A percentile compares a stretch with the other conserved stretches of the same genome.
phyloP scores from a whole-genome alignment of 2,797 vertebrate genomes.

The Ctenopoma multispine region DNA sequence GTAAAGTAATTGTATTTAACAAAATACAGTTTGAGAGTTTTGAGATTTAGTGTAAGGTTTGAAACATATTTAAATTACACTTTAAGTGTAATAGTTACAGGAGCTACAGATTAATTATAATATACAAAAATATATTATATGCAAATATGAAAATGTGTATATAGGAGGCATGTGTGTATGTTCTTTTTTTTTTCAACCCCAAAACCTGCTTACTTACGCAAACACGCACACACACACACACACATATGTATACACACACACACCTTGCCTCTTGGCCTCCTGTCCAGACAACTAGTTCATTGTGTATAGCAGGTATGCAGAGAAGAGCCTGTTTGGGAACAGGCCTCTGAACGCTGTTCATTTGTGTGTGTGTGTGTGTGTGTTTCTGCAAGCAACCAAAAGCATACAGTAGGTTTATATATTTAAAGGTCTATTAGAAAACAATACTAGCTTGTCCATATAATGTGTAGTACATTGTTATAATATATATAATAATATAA shows the following conservation, averaged over 20 bases:
- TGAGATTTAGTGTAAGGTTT: too few relatives aligned
- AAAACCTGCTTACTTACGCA: constrained; percentile 2
- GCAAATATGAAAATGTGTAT: too few relatives aligned
- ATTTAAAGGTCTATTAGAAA: constrained; percentile 6
- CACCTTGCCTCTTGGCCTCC: constrained; percentile 58
- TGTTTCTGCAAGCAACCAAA: not conserved
- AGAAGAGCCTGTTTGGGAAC: constrained; percentile 51
- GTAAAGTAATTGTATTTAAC: too few relatives aligned
- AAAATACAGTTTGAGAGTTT: too few relatives aligned
- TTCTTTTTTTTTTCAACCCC: constrained; percentile 24
- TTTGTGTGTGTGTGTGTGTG: constrained; percentile 45
- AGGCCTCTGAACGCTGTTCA: constrained; percentile 40
- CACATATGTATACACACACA: constrained; percentile 37
- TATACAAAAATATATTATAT: too few relatives aligned
- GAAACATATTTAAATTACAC: too few relatives aligned
- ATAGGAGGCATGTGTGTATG: not conserved
- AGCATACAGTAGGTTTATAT: constrained; percentile 1
- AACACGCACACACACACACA: constrained; percentile 26
- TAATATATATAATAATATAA: not conserved
- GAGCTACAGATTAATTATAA: too few relatives aligned
- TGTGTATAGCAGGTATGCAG: constrained; percentile 76
- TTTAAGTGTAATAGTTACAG: too few relatives aligned
- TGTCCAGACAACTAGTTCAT: constrained; percentile 75
- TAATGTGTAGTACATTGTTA: not conserved
- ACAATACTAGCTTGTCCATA: not conserved